Base-by-base conservation (phyloP, 2,888 invertebrate species). In the Amiota mariae region DNA sequence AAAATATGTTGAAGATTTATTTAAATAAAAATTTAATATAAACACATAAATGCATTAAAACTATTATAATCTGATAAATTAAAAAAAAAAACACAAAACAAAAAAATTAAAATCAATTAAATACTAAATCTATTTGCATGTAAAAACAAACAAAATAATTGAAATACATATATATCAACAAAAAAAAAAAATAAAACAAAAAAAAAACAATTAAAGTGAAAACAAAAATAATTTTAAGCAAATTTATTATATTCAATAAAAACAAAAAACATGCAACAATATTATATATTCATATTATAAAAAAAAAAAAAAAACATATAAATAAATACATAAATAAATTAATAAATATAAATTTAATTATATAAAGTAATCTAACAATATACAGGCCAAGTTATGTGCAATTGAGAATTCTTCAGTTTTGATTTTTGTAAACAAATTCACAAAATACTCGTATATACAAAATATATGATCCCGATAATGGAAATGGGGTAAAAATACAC, bases 331-430 rank as follows among this genome's bases (percentile, higher is more conserved):
- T 46, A 67, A 18, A 54, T 54, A n/a, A 54, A n/a, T 54, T 8
- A 36, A 36, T 36, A 36, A 36, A 36, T 36, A 36, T 36, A 36
- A 36, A 59, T 59, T 46, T 68, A 51, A 68, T 68, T 64, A n/a
- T 13, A 59, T 59, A 59, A 11, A 10, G 10, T 64, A 64, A 36
- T 48, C 49, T 8, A 70, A 71, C 48, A 77, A 78, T 48, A 78
- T 77, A 78, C 82, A 83, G 84, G 85, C 83, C 85, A 83, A 84
- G 75, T 79, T 78, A 84, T 84, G 85, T 83, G 85, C 83, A 83
- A 83, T 83, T 82, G 82, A 63, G 46, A 12, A 24, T 6, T 68
- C 24, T 51, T 13, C 36, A 36, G 2, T 36, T 36, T 0, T 36
- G 36, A 49, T 68, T 71, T 79, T 77, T 77, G 73, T 75, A 66